phyloP scores from a whole-genome alignment of 1,140 invertebrate genomes.

The Cherax destructor region DNA sequence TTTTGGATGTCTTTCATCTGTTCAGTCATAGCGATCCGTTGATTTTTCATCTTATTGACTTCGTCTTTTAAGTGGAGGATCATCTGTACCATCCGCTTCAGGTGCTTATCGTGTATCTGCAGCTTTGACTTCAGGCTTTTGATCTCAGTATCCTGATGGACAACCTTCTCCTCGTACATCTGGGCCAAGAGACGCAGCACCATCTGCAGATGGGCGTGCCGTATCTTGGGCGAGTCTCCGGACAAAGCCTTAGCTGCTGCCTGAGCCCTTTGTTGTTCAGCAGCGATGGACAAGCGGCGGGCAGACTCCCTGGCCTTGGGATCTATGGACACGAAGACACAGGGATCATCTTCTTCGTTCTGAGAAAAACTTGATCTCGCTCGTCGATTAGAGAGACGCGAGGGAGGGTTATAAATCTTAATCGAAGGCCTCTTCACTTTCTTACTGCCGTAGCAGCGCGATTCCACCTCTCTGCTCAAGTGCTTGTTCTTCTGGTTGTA shows the following conservation, averaged over 20 bases:
- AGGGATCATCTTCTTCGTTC: constrained; percentile 27
- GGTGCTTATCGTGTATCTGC: constrained; percentile 66
- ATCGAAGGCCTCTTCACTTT: constrained; percentile 67
- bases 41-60: constrained; percentile 26
- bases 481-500: constrained; percentile 14
- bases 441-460: constrained; percentile 51
- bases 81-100: constrained; percentile 66
- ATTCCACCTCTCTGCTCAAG: constrained; percentile 29
- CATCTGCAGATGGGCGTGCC: constrained; percentile 68
- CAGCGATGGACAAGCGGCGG: background rate
- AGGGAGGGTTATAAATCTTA: constrained; percentile 63
- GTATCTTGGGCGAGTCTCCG: constrained; percentile 31
- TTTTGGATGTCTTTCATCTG: background rate
- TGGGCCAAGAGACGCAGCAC: constrained; percentile 64
- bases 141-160: constrained; percentile 65
- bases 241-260: background rate
- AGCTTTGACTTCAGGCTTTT: constrained; percentile 54
- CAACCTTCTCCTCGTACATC: constrained; percentile 69
- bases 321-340: constrained; percentile 38
- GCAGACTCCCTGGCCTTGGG: background rate
- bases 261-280: background rate
- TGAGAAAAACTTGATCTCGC: constrained; percentile 20
- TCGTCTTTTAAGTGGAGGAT: constrained; percentile 59
- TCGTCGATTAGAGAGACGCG: constrained; percentile 42
- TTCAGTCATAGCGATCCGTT: background rate